Conservation (phyloP, 2,797 vertebrate species). For the Spinus pinus region DNA sequence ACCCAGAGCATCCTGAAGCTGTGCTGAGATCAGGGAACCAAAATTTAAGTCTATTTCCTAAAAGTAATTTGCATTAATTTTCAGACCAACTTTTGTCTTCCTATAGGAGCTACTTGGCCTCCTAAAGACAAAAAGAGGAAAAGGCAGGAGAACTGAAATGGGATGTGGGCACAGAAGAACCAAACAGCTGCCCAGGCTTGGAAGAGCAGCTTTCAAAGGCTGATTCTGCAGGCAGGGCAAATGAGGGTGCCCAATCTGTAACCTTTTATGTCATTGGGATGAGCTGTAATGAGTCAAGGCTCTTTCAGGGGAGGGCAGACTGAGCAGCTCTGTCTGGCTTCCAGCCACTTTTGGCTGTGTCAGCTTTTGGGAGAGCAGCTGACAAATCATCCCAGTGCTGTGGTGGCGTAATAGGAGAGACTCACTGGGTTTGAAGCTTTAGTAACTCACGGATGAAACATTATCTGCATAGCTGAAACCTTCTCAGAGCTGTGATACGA, state of each 20-base stretch:
- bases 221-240: background rate
- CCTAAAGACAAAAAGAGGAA: background rate
- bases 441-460: background rate
- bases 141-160: background rate
- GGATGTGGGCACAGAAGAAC: background rate
- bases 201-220: background rate
- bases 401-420: background rate
- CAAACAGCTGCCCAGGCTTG: background rate
- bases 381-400: background rate
- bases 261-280: background rate
- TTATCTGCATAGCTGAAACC: background rate
- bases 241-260: background rate
- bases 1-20: background rate
- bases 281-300: background rate
- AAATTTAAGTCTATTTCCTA: background rate
- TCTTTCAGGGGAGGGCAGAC: background rate
- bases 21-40: background rate
- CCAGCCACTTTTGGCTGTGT: background rate
- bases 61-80: background rate
- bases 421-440: background rate
- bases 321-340: background rate
- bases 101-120: background rate
- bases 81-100: background rate
- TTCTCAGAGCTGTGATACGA: background rate
- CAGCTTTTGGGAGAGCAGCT: background rate